Evolutionary conservation across 2,113 vertebrate genomes (phyloP), one percentile per base, ranked within the genome.

Genomic region (Gobius niger): DNA sequence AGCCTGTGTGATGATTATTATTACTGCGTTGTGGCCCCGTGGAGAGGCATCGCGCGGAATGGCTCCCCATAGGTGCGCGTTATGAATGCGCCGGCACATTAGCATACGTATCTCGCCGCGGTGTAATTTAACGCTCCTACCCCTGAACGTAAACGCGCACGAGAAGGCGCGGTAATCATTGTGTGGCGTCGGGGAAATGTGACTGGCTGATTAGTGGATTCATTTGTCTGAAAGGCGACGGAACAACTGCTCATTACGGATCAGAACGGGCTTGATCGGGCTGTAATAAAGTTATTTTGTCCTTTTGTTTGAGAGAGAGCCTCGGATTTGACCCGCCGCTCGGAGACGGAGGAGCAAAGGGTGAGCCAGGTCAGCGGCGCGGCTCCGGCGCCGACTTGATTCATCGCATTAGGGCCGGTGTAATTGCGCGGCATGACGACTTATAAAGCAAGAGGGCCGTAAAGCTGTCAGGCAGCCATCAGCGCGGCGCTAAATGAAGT

Each of bases 401-500:
- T 96, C 95, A 95, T 96, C 96, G 95, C 95, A 97, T 97, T 94
- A 96, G 92, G 90, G 92, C 92, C 89, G 81, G 91, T 92, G 89
- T 96, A 95, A 96, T 94, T 94, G 95, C 93, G 78, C 93, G 80
- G 93, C 95, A 91, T 94, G 94, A 95, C 91, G 91, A 93, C 93
- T 93, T 92, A 92, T 93, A 93, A 94, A 95, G 91, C 91, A 93
- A 72, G 82, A 83, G 82, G 91, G 92, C 94, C 88, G 92, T 95
- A 95, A 98, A 96, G 89, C 95, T 96, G 96, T 96, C 95, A 91
- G 91, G 92, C 91, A 93, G 91, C 93, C 94, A 94, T 96, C 95
- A 93, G 85, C 90, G 88, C 84, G 78, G 92, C 86, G 93, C 93
- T 95, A 94, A 96, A 95, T 93, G 94, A 94, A 96, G 94, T 95